These are phyloP conservation scores for Conus canariensis DNA, from an alignment of 2,888 invertebrate genomes.

Conservation along the genomic window DNA sequence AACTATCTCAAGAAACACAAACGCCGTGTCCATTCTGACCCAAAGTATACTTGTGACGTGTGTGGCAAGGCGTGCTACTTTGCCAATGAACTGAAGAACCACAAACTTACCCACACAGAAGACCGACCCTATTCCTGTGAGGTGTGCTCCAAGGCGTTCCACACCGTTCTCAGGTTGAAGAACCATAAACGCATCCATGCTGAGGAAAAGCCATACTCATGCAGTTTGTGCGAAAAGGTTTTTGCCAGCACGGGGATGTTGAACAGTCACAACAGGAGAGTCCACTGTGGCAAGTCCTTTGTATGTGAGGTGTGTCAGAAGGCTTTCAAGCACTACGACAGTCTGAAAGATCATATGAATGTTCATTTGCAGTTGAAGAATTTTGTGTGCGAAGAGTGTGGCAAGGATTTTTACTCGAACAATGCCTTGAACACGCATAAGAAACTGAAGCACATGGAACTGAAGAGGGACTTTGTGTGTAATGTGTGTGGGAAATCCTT, in stretches of 20 bases:
- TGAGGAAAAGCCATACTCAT: not conserved
- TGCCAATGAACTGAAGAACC: constrained; percentile 23
- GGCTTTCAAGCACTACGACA: not conserved
- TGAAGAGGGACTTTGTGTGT: not conserved
- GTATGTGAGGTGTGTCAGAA: not conserved
- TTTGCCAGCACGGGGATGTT: not conserved
- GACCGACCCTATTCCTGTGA: not conserved
- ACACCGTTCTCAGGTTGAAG: not conserved
- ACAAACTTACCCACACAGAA: not conserved
- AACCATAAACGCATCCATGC: not conserved
- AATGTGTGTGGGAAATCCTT: not conserved
- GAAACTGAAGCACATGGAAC: constrained; percentile 1
- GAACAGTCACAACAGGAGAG: not conserved
- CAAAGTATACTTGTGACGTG: not conserved
- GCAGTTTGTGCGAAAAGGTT: not conserved
- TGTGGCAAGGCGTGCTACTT: constrained; percentile 22
- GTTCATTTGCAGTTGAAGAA: not conserved
- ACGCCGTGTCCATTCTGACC: not conserved
- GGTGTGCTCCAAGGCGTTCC: not conserved
- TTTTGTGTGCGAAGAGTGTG: constrained; percentile 10
- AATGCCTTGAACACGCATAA: not conserved
- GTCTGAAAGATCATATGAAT: not conserved
- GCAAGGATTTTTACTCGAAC: not conserved
- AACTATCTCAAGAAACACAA: not conserved
- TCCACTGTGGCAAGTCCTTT: not conserved